Percentiles rank a stretch among this genome's conserved stretches.
Evolutionary conservation across 1,140 invertebrate species (phyloP).

Genomic region (Caenorhabditis latens): DNA sequence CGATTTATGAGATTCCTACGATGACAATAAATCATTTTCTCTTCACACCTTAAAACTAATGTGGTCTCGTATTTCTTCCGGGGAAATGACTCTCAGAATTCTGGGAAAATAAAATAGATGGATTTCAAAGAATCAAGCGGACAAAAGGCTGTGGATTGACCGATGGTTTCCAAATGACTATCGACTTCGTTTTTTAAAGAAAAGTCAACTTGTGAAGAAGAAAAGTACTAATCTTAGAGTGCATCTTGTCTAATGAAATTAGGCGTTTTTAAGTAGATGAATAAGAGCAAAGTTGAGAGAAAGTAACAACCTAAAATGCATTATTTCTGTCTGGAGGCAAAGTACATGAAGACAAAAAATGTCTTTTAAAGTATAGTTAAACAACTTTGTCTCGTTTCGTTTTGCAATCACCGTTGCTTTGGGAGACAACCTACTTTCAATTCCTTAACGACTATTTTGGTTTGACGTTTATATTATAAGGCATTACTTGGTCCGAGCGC

Average conservation of each 20-base stretch:
- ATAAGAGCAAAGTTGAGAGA: not conserved
- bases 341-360: not conserved
- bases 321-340: not conserved
- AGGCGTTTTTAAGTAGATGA: not conserved
- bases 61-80: not conserved
- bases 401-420: conserved; percentile 36
- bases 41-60: conserved; percentile 23
- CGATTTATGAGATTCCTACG: conserved; percentile 14
- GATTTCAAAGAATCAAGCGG: not conserved
- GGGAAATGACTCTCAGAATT: not conserved
- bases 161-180: conserved; percentile 10
- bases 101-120: conserved; percentile 32
- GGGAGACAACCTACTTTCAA: not conserved
- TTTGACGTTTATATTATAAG: conserved; percentile 10
- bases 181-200: not conserved
- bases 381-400: not conserved
- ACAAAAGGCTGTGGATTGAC: not conserved
- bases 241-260: not conserved
- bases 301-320: not conserved
- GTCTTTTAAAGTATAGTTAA: not conserved
- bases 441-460: conserved; percentile 2
- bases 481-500: not conserved
- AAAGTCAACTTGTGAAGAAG: not conserved
- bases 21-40: conserved; percentile 43
- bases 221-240: not conserved